Evolutionary conservation across 2,797 vertebrate genomes (phyloP), one percentile per base, ranked within the genome.

Genomic region (Crenuchus spilurus): DNA sequence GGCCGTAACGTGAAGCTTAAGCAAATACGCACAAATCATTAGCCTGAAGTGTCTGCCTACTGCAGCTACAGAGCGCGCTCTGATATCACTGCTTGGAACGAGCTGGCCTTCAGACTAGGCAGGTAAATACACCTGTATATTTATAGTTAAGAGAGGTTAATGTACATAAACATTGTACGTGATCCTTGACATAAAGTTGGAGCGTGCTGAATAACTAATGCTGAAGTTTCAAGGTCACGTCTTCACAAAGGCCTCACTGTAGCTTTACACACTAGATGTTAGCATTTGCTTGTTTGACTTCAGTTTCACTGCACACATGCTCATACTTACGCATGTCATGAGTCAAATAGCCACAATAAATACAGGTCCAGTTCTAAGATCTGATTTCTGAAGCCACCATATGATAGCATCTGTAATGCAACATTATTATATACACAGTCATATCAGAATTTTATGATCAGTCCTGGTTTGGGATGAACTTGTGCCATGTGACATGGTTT

Each of bases 91-190:
- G 71, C 39, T 35, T 31, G 73, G 63, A 80, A 46, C 14, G 60
- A 76, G 71, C 35, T 6, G 60, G 66, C 37, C 60, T 69, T 35
- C 52, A 42, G 54, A 18, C 52, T 72, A 22, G 22, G 70, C 88
- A 88, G 86, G 85, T 90, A 91, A 89, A 92, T 84, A 90, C 87
- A 92, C 90, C 86, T 91, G 87, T 76, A 84, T 87, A 80, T 89
- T 86, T 85, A 84, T 76, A 83, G 84, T 78, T 80, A 84, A 76
- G 86, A 82, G 83, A 86, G 83, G 83, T 85, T 84, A 90, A 87
- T 85, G 51, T 89, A 76, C 71, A 83, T 89, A 86, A 90, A 91
- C 84, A 87, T 80, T 84, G 80, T 81, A 83, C 76, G 66, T 74
- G 72, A 84, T 62, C 46, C 72, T 55, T 85, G 87, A 88, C 83